phyloP scores from a whole-genome alignment of 2,797 vertebrate genomes.

The Scolopax bukidnonensis region DNA sequence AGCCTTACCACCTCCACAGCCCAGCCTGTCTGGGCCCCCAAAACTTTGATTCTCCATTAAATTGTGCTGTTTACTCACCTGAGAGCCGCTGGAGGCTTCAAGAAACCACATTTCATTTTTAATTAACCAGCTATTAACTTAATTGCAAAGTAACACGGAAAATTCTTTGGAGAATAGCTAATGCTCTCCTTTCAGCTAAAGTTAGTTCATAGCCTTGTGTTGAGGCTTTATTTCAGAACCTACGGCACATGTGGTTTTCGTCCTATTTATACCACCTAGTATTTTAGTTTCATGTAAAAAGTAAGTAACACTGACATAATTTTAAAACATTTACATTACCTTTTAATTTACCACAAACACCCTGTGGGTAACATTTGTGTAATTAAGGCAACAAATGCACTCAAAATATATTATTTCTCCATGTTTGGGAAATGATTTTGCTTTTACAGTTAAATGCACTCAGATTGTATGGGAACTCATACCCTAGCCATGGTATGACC shows the following conservation, averaged over 20 bases:
- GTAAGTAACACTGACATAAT: neutral
- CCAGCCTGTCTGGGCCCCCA: neutral
- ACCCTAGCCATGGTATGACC: neutral
- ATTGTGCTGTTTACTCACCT: neutral
- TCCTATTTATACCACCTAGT: neutral
- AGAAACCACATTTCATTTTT: neutral
- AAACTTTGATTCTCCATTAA: neutral
- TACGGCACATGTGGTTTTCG: neutral
- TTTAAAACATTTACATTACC: neutral
- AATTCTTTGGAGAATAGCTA: neutral
- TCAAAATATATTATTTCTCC: neutral
- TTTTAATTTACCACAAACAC: slow-evolving; percentile 32
- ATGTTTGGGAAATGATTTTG: neutral
- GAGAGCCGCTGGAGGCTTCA: neutral
- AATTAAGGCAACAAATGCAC: slow-evolving; percentile 12
- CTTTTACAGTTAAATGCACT: neutral
- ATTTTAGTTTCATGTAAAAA: neutral
- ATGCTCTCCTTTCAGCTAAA: neutral
- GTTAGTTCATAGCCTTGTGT: neutral
- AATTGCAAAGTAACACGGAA: neutral
- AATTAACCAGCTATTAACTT: neutral
- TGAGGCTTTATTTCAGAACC: slow-evolving; percentile 6
- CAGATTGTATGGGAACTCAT: neutral
- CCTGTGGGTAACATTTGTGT: neutral
- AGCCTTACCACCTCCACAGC: neutral